Percentiles rank a stretch among this genome's conserved stretches.
Conservation (phyloP, 2,113 vertebrate genomes). For the Leuciscus idus region DNA sequence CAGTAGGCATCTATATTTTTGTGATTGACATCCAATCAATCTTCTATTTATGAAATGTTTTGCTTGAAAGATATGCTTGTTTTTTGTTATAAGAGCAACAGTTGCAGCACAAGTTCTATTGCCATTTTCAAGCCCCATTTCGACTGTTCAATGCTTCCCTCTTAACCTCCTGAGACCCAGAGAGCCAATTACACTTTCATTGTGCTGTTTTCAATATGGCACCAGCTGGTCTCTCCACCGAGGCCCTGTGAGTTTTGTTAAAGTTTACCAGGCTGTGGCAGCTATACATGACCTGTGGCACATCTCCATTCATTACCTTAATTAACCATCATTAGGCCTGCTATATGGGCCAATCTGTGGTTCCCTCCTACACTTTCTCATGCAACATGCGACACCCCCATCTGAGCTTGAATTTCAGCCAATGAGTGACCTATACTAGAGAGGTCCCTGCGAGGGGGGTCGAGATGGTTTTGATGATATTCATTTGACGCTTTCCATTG, state of each 20-base stretch:
- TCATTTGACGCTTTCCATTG: constrained; percentile 57
- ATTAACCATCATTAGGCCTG: constrained; percentile 82
- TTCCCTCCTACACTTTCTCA: constrained; percentile 67
- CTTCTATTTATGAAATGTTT: background rate
- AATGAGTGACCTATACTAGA: constrained; percentile 55
- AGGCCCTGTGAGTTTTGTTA: constrained; percentile 71
- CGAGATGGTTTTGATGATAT: constrained; percentile 50
- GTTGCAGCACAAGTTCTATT: constrained; percentile 14
- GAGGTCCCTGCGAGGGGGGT: constrained; percentile 21
- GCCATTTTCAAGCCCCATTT: constrained; percentile 38
- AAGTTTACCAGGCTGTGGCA: constrained; percentile 76
- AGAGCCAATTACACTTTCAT: constrained; percentile 66
- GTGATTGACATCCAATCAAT: background rate
- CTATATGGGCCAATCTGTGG: constrained; percentile 80
- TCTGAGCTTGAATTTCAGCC: constrained; percentile 61
- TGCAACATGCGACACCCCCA: constrained; percentile 40
- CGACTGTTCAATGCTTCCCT: constrained; percentile 45
- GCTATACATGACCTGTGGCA: constrained; percentile 63
- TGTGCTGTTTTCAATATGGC: constrained; percentile 63
- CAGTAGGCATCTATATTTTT: background rate
- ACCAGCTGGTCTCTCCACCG: constrained; percentile 65
- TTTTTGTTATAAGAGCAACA: constrained; percentile 17
- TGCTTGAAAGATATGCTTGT: background rate
- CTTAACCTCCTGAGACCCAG: constrained; percentile 44
- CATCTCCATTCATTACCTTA: constrained; percentile 84